Base-by-base conservation (phyloP, 2,113 vertebrate genomes). In the Rhinolophus ferrumequinum region DNA sequence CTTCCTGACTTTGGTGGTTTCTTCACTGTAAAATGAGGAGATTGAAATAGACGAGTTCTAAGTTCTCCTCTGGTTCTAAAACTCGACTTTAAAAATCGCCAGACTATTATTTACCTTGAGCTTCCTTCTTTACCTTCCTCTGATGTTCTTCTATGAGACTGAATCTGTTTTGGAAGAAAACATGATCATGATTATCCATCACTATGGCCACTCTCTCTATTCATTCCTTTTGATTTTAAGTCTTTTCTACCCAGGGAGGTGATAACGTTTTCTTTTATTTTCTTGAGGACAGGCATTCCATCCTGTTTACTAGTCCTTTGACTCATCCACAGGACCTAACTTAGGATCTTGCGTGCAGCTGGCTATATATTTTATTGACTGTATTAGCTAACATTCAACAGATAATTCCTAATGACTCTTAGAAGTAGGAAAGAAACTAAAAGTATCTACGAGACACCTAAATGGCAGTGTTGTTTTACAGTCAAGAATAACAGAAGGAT, bases 81-180 rank as follows among this genome's bases (percentile, higher is more conserved):
- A 75, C 90, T 81, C 56, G 60, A 35, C 69, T 77, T 94, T 69
- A 56, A 81, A 62, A 41, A 80, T 28, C 77, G 70, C 19, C 15
- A 90, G 35, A 66, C 44, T 58, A 41, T 24, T 75, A 72, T 35
- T 97, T 97, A 97, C 96, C 89, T 60, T 75, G 64, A 15, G 60
- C 2, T 21, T 30, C 28, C 13, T 93, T 35, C 76, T 91, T 88
- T 26, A 33, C 21, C 28, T 35, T 92, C 66, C 8, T 67, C 0
- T 8, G 33, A 0, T 79, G 62, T 1, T 19, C 2, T 0, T 69
- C 88, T 97, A 11, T 19, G 87, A 88, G 76, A 89, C 84, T 83
- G 91, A 92, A 94, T 62, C 98, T 98, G 95, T 84, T n/a, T 84
- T 84, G 60, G n/a, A 75, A 90, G 64, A 97, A 87, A 95, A 91